Percentiles rank a stretch among this genome's conserved stretches.
These are phyloP conservation scores for Coregonus ussuriensis DNA, from an alignment of 2,797 vertebrate species.

Conservation along the genomic window DNA sequence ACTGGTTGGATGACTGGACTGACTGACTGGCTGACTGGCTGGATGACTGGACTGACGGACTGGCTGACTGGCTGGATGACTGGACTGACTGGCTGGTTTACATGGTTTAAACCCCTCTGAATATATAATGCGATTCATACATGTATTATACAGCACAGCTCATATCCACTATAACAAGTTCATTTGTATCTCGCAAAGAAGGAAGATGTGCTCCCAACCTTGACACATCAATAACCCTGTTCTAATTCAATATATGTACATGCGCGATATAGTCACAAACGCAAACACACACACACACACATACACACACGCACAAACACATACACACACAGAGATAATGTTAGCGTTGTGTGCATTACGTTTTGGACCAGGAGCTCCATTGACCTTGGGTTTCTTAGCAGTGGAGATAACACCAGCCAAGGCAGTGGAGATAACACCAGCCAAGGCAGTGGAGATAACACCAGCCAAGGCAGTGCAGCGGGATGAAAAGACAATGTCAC, in stretches of 20 bases:
- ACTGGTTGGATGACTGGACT: background rate
- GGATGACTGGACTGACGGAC: background rate
- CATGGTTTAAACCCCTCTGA: slow-evolving; percentile 24
- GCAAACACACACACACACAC: background rate
- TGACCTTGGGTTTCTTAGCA: slow-evolving; percentile 53
- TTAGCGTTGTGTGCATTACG: slow-evolving; percentile 43
- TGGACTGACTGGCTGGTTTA: slow-evolving; percentile 24
- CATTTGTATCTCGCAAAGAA: slow-evolving; percentile 25
- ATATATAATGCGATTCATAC: slow-evolving; percentile 49
- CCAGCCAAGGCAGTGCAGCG: slow-evolving; percentile 36
- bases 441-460: slow-evolving; percentile 24
- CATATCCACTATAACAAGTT: slow-evolving; percentile 36
- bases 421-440: slow-evolving; percentile 29
- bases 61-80: no score
- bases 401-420: slow-evolving; percentile 28
- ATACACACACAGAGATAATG: slow-evolving; percentile 45
- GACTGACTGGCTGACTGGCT: background rate
- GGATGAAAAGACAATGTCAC: slow-evolving; percentile 17
- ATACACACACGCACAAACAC: slow-evolving; percentile 3
- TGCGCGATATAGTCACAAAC: background rate
- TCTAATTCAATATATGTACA: slow-evolving; percentile 31
- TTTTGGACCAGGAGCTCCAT: slow-evolving; percentile 39
- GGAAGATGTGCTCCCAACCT: slow-evolving; percentile 12
- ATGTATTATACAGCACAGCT: slow-evolving; percentile 43
- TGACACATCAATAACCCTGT: slow-evolving; percentile 48